Base-by-base conservation (phyloP, 2,797 vertebrate genomes). In the Microctenopoma steveboyesi region DNA sequence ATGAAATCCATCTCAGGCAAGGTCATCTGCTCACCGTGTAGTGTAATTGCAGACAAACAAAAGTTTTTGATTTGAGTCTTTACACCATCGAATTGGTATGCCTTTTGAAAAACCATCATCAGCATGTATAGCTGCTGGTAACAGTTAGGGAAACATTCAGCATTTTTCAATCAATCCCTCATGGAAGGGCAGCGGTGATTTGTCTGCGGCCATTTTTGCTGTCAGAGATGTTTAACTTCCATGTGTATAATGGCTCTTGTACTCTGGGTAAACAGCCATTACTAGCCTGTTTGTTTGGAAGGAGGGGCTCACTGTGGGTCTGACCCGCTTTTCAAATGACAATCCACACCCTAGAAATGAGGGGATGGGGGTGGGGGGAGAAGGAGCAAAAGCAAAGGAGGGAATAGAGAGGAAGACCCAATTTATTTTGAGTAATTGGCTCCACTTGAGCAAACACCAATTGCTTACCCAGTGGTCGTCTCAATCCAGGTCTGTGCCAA, bases 401-500 rank as follows among this genome's bases (percentile, higher is more conserved):
- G 72, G 73, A 84, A 82, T 62, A 64, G 76, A 88, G 85, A 92
- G 91, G 92, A 94, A 91, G 87, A 92, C 90, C 86, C 89, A 92
- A 92, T 94, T 93, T 93, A 93, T 93, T 93, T 92, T 83, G 83
- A 89, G 91, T 94, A 94, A 94, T 94, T 95, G 93, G 92, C 93
- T 93, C 88, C 92, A 94, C 93, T 94, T 95, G 93, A 94, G 91
- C 89, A 94, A 94, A 94, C 91, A 94, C 81, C 78, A 72, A 74
- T 78, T 81, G 85, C 88, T 86, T 86, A 82, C 85, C 83, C 88
- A 84, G 79, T 91, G 88, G 88, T 87, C 84, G 70, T 78, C 84
- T 91, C 75, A 69, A 71, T 87, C 82, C 74, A 64, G 70, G 72
- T 72, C 77, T 80, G 63, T 89, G 83, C 81, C 79, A 86, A 69